A percentile compares a stretch with the other conserved stretches of the same genome.
phyloP scores from a whole-genome alignment of 2,888 invertebrate species.

The Eilema sororculum region DNA sequence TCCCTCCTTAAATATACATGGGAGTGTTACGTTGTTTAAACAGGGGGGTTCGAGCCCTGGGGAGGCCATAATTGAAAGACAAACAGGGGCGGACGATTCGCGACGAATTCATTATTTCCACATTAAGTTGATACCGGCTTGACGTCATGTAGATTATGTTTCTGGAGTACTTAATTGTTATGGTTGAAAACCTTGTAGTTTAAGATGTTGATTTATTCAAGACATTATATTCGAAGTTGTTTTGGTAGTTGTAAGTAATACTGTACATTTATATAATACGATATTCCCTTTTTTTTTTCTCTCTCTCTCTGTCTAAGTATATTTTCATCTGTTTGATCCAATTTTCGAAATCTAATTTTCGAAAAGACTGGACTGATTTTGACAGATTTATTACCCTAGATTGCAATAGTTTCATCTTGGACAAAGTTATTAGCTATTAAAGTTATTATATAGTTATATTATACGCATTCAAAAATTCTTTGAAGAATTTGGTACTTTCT shows the following conservation, averaged over 20 bases:
- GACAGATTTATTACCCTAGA: too few species aligned
- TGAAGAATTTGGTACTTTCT: too few species aligned
- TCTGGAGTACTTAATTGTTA: slow-evolving; percentile 37
- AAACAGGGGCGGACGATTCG: slow-evolving; percentile 81
- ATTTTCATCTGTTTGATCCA: too few species aligned
- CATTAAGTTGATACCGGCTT: slow-evolving; percentile 72
- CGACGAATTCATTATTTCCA: slow-evolving; percentile 83
- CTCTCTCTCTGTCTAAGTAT: too few species aligned
- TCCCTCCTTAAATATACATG: slow-evolving; percentile 79
- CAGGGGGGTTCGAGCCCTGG: slow-evolving; percentile 62
- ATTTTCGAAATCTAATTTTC: too few species aligned
- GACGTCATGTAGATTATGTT: slow-evolving; percentile 50
- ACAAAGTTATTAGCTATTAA: too few species aligned
- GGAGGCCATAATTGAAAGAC: slow-evolving; percentile 84
- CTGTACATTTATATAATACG: too few species aligned
- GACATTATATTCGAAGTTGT: not conserved
- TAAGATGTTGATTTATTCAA: slow-evolving; percentile 7
- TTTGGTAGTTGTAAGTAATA: not conserved
- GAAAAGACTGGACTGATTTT: too few species aligned
- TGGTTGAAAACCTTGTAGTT: slow-evolving; percentile 19
- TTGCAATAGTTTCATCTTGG: too few species aligned
- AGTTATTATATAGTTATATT: too few species aligned
- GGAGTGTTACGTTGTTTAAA: slow-evolving; percentile 74
- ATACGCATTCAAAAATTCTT: too few species aligned
- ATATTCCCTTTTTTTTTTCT: too few species aligned